Evolutionary conservation across 2,888 invertebrate species (phyloP).

Genomic region (Rhingia rostrata): DNA sequence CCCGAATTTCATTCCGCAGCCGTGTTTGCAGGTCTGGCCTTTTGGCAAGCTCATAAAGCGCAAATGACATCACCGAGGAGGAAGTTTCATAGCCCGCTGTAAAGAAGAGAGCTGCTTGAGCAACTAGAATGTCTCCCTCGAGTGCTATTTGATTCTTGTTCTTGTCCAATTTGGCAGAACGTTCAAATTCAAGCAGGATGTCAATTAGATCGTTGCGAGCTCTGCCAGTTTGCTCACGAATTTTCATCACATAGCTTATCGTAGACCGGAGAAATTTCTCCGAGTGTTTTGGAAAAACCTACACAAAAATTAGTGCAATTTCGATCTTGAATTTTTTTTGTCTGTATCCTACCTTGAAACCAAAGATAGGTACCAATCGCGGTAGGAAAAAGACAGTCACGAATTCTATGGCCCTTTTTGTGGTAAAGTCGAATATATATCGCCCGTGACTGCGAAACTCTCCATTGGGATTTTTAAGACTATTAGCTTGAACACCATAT

Average conservation of each 20-base stretch:
- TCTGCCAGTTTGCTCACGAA: conserved; percentile 81
- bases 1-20: conserved; percentile 82
- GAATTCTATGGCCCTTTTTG: conserved; percentile 80
- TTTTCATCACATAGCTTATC: conserved; percentile 82
- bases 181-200: conserved; percentile 80
- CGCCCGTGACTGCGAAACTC: conserved; percentile 83
- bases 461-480: conserved; percentile 81
- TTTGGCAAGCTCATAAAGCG: conserved; percentile 82
- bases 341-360: conserved; percentile 77
- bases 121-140: conserved; percentile 81
- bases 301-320: not conserved
- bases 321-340: too few relatives aligned
- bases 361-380: conserved; percentile 79
- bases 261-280: conserved; percentile 81
- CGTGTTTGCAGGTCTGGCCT: conserved; percentile 82
- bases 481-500: conserved; percentile 83
- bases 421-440: conserved; percentile 80
- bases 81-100: conserved; percentile 82
- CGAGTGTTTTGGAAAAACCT: conserved; percentile 80
- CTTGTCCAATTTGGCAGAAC: conserved; percentile 62
- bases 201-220: conserved; percentile 82
- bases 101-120: conserved; percentile 82
- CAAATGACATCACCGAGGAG: conserved; percentile 83
- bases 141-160: conserved; percentile 76
- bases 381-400: conserved; percentile 83